Base-by-base conservation (phyloP, 37 sponge, comb jelly and placozoan species). In the Beroe forskalii region DNA sequence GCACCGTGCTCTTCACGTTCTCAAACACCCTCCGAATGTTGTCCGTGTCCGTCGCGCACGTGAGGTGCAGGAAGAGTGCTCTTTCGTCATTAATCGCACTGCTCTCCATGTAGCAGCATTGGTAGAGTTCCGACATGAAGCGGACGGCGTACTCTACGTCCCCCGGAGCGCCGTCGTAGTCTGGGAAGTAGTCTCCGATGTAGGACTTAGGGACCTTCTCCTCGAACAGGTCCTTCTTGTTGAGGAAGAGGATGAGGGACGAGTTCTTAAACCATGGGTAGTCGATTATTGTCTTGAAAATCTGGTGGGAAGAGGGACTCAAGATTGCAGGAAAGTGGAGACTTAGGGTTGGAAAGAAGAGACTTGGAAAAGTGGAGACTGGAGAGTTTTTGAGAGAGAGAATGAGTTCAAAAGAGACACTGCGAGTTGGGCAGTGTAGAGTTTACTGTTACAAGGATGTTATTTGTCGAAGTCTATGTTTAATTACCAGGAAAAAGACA, bases 201-300 rank as follows among this genome's bases (percentile, higher is more conserved):
- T 38, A 38, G 39, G 76, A 72, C 23, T 37, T 32, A 8, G 76
- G 76, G 20, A 72, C 27, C 30, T 72, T 72, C 76, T 72, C 76
- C 14, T 32, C 76, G 40, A 72, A 72, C 20, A 72, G 40, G 40
- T 72, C 76, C 76, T 36, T 72, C 40, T 72, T 72, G 76, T 72
- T 72, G 40, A 72, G 76, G 76, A 72, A 72, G 14, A 72, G 40
- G 76, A 72, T 72, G 76, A 72, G 76, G 8, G 76, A 72, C 6
- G 76, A 72, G 38, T 72, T 32, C 20, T 36, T 32, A 22, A 72
- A 72, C 39, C 36, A 28, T 8, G 76, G 76, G 23, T 72, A 72
- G 22, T 36, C 23, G 8, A 72, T 8, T 17, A 72, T 72, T 8
- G 39, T 72, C 76, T 36, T 4, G 40, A 72, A 72, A 17, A 72